Evolutionary conservation across 2,797 vertebrate species (phyloP), one percentile per base, ranked within the genome.

Genomic region (Malacoraja senta): DNA sequence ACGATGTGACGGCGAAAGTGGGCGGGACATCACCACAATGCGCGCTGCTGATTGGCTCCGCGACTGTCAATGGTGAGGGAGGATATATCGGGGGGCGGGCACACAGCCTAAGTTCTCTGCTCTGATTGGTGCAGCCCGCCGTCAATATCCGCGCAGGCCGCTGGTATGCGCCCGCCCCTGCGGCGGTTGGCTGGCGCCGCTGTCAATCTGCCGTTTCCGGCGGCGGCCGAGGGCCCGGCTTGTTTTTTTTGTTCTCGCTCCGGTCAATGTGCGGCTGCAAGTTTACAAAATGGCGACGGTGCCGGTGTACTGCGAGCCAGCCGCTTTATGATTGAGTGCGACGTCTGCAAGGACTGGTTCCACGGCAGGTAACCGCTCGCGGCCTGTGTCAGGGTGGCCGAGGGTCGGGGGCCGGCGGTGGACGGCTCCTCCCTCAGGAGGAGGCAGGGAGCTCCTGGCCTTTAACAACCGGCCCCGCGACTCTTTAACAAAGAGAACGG

Each of bases 321-420:
- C 97, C 98, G 98, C 97, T 99, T 99, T 96, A 99, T 99, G 98
- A 99, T 99, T 96, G 98, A 99, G 95, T 99, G 98, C 95, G 98
- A 99, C 96, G 97, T 97, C 95, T 99, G 98, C 97, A 99, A 99
- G 96, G 98, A 99, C 97, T 99, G 98, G 98, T 99, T 99, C 96
- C 98, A 99, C 94, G 98, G 98, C 98, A 98, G 98, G 98, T 99
- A 97, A 93, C 19, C 72, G 1, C 72, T 29, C 72, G 68, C 13
- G 68, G 44, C 44, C 44, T 7, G 44, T 53, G 44, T 53, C 44
- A 53, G 68, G 17, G 13, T 8, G 19, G 12, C 15, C 65, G 12
- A 19, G 65, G 65, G 19, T 4, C 68, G 65, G 65, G 12, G n/a
- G n/a, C n/a, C n/a, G n/a, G n/a, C n/a, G 68, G 68, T 71, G 68